These are phyloP conservation scores for Coracias cyanogaster DNA, from an alignment of 2,797 vertebrate species.

Conservation along the genomic window DNA sequence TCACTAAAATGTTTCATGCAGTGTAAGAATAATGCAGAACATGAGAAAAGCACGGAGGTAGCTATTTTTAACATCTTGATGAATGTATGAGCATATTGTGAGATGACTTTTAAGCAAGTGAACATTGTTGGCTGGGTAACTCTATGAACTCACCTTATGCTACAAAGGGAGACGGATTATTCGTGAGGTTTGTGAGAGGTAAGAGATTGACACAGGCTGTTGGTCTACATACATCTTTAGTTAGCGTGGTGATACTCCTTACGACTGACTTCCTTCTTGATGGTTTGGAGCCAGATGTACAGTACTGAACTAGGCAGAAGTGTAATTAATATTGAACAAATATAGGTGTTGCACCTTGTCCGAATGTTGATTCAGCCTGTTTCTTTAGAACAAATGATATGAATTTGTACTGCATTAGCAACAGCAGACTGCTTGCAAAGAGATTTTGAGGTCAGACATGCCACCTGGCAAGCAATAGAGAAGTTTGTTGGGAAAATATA, in stretches of 20 bases:
- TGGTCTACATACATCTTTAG: not conserved
- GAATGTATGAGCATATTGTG: not conserved
- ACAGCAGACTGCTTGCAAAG: conserved; percentile 23
- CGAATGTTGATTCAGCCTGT: not conserved
- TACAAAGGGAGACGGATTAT: not conserved
- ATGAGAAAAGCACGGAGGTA: not conserved
- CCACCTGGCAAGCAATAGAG: not conserved
- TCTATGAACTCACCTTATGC: not conserved
- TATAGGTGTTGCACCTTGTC: not conserved
- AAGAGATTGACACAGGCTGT: not conserved
- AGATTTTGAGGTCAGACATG: conserved; percentile 9
- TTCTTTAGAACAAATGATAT: conserved; percentile 1
- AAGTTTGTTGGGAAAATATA: not conserved
- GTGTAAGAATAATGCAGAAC: not conserved
- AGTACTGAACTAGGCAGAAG: not conserved
- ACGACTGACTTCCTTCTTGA: not conserved
- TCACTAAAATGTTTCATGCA: not conserved
- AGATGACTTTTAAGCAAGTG: not conserved
- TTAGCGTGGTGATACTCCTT: not conserved
- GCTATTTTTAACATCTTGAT: not conserved
- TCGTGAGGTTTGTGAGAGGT: not conserved
- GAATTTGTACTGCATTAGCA: not conserved
- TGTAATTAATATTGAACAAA: conserved; percentile 28
- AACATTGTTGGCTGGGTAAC: not conserved
- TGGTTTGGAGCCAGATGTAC: conserved; percentile 1